Base-by-base conservation (phyloP, 2,888 invertebrate genomes). In the Stenchaetothrips biformis region DNA sequence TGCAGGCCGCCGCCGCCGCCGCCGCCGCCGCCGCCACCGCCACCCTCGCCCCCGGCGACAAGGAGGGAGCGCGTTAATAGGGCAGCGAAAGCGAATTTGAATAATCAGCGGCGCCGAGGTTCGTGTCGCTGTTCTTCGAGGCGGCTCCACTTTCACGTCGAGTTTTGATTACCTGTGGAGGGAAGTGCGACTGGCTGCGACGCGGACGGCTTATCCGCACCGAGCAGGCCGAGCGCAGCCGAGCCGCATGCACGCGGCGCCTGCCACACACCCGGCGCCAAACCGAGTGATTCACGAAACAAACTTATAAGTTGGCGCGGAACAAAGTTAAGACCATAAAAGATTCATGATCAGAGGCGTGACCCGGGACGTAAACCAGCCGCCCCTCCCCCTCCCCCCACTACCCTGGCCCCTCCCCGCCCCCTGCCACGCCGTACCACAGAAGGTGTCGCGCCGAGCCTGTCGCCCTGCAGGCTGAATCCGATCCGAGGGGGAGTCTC, bases 341-440 rank as follows among this genome's bases (percentile, higher is more conserved):
- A 74, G 67, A 74, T 74, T 74, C 67, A 74, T 74, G 67, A 74
- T 74, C 67, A 74, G 67, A 74, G 67, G 67, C 67, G 67, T 74
- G 67, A 74, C 67, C 67, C 18, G 59, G 59, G 16, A 18, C 37
- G 18, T 18, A 59, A 59, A 59, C 59, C 59, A 16, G 59, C 59
- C 16, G 2, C 18, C 59, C 11, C 0, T 0, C 59, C 59, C 16
- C 53, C 13, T 53, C 53, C 53, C 53, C 16, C 16, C 59, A 4
- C 16, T 16, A 4, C 16, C 59, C 59, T 59, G 53, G 11, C 16
- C 13, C 53, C 53, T 11, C 16, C 18, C 16, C 6, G 18, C 6
- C 16, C 59, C 13, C 18, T 13, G 59, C 13, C 59, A 13, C 16
- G 53, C 53, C 53, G 53, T 53, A 16, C 53, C 53, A 7, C 16